Base-by-base conservation (phyloP, 2,888 invertebrate genomes). In the Auanema sp. region DNA sequence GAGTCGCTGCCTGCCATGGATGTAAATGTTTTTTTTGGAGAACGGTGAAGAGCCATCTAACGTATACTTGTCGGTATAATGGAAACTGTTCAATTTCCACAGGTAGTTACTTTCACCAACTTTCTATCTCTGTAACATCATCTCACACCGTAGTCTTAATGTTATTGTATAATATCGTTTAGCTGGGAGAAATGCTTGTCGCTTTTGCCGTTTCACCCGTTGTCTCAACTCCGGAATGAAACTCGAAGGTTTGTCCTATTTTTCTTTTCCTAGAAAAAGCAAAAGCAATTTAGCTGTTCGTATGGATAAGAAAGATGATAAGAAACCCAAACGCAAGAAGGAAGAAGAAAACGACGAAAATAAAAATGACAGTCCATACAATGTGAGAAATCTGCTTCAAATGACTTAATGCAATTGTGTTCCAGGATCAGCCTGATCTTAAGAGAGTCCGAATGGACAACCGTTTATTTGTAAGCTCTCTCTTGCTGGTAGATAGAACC, bases 21-120 rank as follows among this genome's bases (percentile, higher is more conserved):
- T 76, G 74, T 68, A 78, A 78, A 65, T 79, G 79, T 68, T 80
- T 80, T 70, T 80, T 80, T 66, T 80, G 80, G 80, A 76, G 80
- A 63, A 79, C 79, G 58, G 78, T 79, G 53, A 80, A 80, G 60
- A 72, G 75, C 63, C 64, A 64, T 62, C 71, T 70, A 51, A 69
- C 64, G 52, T 80, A 80, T 69, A 66, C 68, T 25, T 80, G 80
- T 69, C 77, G 80, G 42, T 80, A 77, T 68, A 72, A 77, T 59
- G 73, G 72, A 64, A 72, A 67, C 55, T 80, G 80, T 69, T 71
- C 76, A 59, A 80, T 80, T 57, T 78, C 73, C 58, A 72, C 77
- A 33, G 69, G 73, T 72, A 10, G 43, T 57, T n/a, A 3, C 47
- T 3, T 6, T 47, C 10, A 10, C 6, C 47, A 21, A 18, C 21